These are phyloP conservation scores for Edolisoma coerulescens DNA, from an alignment of 2,113 vertebrate species.

Conservation along the genomic window DNA sequence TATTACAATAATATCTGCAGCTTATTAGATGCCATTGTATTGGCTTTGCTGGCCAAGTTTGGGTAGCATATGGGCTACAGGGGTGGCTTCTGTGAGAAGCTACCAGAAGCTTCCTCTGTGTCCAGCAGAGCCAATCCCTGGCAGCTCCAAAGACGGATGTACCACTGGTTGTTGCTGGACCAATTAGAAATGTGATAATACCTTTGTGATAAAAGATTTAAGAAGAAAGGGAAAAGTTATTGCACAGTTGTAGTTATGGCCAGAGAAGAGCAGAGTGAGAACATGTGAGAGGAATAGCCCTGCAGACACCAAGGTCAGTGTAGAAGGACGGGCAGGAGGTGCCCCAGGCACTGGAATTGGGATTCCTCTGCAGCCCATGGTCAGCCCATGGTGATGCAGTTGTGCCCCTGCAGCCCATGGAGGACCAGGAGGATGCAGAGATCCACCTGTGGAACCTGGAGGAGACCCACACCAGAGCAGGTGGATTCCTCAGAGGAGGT, in stretches of 20 bases:
- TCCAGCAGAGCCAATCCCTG: not conserved
- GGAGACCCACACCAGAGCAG: not conserved
- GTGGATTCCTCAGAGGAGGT: not conserved
- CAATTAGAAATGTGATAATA: not conserved
- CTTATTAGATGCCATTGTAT: not conserved
- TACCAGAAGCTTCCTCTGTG: not conserved
- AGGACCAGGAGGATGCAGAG: not conserved
- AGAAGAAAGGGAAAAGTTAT: not conserved
- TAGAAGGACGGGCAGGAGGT: not conserved
- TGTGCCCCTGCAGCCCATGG: not conserved
- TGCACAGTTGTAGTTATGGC: not conserved
- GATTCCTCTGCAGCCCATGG: fast-evolving
- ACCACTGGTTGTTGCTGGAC: not conserved
- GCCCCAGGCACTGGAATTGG: not conserved
- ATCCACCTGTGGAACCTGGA: not conserved
- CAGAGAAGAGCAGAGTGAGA: not conserved
- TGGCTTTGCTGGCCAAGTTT: not conserved
- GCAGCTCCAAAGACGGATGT: not conserved
- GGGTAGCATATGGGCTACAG: not conserved
- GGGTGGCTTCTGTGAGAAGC: not conserved
- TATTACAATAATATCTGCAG: not conserved
- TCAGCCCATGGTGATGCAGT: not conserved
- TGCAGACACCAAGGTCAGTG: not conserved
- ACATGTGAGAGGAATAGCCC: not conserved
- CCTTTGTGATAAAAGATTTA: not conserved